These are phyloP conservation scores for Dolichotis patagonum DNA, from an alignment of 2,113 vertebrate species.

Conservation along the genomic window DNA sequence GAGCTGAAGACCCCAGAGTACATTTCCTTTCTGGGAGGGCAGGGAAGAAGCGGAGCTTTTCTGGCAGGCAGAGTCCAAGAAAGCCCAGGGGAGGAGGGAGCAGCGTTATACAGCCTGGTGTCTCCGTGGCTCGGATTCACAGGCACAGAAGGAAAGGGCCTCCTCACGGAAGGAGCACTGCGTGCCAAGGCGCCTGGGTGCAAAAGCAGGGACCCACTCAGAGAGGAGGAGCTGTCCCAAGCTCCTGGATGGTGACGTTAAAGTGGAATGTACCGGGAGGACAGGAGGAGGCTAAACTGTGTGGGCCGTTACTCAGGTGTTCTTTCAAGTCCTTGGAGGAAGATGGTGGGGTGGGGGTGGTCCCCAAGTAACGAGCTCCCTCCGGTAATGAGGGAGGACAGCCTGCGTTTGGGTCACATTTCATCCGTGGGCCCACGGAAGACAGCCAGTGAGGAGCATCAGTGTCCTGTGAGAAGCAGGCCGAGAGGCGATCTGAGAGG, in stretches of 20 bases:
- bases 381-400: not conserved
- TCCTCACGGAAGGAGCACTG: not conserved
- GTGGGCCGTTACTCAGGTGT: not conserved
- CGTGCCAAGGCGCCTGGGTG: not conserved
- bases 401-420: fast-evolving
- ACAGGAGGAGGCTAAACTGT: not conserved
- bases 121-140: not conserved
- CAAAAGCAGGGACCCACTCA: not conserved
- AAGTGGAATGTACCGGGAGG: not conserved
- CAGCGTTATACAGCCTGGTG: no score
- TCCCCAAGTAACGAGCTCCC: not conserved
- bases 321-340: not conserved
- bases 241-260: not conserved
- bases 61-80: not conserved
- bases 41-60: not conserved
- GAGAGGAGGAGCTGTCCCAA: not conserved
- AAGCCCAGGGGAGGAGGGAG: not conserved
- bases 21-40: not conserved
- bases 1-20: not conserved
- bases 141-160: not conserved
- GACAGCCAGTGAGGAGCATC: fast-evolving
- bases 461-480: not conserved
- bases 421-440: not conserved
- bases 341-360: not conserved
- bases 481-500: not conserved